phyloP scores from a whole-genome alignment of 2,113 vertebrate genomes.

The Eupsittula cactorum region DNA sequence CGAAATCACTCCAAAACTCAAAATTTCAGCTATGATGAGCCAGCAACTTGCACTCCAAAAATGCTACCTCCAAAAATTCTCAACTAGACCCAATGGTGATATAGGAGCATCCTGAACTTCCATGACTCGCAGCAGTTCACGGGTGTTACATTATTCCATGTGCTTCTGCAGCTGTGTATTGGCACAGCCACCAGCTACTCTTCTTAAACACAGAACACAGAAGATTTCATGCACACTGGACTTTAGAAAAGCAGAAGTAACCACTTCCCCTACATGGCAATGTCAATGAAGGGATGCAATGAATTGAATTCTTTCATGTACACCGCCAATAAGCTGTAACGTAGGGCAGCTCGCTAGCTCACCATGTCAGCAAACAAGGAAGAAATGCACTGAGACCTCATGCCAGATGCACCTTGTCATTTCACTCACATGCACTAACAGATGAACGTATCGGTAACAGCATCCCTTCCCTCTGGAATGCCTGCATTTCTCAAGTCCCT shows the following conservation, averaged over 20 bases:
- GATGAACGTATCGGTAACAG: rapidly evolving
- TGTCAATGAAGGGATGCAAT: background rate
- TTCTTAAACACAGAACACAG: background rate
- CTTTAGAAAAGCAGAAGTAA: background rate
- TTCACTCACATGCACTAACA: background rate
- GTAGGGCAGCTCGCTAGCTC: background rate
- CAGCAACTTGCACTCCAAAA: background rate
- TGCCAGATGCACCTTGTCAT: background rate
- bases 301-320: background rate
- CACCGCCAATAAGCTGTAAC: background rate
- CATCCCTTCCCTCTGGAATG: background rate
- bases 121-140: background rate
- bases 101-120: background rate
- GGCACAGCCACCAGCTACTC: background rate
- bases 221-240: background rate
- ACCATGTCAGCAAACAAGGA: background rate
- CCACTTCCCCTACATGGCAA: background rate
- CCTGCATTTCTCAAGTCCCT: background rate
- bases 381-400: rapidly evolving
- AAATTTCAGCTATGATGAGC: background rate
- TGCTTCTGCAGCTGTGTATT: background rate
- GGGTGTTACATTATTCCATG: background rate
- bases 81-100: background rate
- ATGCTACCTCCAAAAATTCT: background rate
- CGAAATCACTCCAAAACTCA: background rate